Base-by-base conservation (phyloP, 2,888 invertebrate species). In the Eilema caniola region DNA sequence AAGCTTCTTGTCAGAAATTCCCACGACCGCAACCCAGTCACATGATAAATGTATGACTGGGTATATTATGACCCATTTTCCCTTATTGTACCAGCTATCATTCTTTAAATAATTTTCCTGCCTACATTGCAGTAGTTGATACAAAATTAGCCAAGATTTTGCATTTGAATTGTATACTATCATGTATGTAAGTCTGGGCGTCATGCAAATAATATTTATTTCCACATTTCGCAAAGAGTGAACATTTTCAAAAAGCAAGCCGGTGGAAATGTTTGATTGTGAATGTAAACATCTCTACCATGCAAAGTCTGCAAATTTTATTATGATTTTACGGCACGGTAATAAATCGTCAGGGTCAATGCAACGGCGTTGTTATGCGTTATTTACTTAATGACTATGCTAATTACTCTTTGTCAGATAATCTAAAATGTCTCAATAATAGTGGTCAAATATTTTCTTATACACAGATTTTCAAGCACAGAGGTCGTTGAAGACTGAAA, bases 401-500 rank as follows among this genome's bases (percentile, higher is more conserved):
- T 61, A 67, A 67, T 47, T n/a, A 60, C 24, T 24, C 62, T 67
- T 61, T 56, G 61, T 67, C 24, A 41, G 2, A 33, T 41, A 1
- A 3, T 25, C 25, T 47, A 4, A 8, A 33, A 33, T 33, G 8
- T 8, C 8, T 8, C 1, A 33, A 67, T 66, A 66, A 16, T 47
- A 47, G 8, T 53, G 53, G 10, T 53, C n/a, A 53, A 53, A n/a
- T n/a, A 2, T n/a, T 7, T 53, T 53, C 7, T 53, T n/a, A 53
- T n/a, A 53, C 16, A 47, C n/a, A n/a, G 53, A 53, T n/a, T 53
- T 53, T 53, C 8, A 8, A 20, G 20, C 20, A 16, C 8, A 47
- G 20, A 47, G 47, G 28, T 10, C 61, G 28, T 62, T 74, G 72
- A 77, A 78, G 77, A 72, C 62, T 73, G 74, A 78, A 80, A 53